Evolutionary conservation across 1,140 invertebrate genomes (phyloP).

Genomic region (Dolichoris vasculosae): DNA sequence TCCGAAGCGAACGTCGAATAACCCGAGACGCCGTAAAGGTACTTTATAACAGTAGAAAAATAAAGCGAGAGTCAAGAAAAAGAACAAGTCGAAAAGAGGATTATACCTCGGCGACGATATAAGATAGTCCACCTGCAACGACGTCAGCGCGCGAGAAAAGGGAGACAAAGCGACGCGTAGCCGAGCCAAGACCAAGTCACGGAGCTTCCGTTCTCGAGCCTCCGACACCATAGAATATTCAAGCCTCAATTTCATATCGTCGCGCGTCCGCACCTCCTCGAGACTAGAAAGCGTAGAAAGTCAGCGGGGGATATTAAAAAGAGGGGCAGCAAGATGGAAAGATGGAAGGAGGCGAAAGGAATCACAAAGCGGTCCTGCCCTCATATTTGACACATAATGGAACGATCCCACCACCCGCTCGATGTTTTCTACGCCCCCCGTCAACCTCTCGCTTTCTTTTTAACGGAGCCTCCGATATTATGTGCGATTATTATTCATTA

Average conservation of each 20-base stretch:
- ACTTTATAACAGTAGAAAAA: slow-evolving; percentile 9
- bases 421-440: background rate
- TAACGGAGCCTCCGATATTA: slow-evolving; percentile 55
- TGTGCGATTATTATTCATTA: slow-evolving; percentile 73
- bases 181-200: background rate
- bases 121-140: slow-evolving; percentile 5
- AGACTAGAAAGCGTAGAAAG: background rate
- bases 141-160: background rate
- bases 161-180: background rate
- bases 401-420: slow-evolving; percentile 51
- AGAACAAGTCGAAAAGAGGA: background rate
- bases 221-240: slow-evolving; percentile 72
- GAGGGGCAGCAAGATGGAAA: slow-evolving; percentile 41
- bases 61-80: background rate
- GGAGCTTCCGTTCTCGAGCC: background rate
- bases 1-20: background rate
- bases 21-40: background rate
- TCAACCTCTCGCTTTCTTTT: background rate
- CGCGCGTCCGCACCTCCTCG: slow-evolving; percentile 55
- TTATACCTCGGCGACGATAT: background rate
- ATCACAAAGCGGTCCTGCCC: slow-evolving; percentile 63
- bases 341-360: slow-evolving; percentile 60
- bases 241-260: slow-evolving; percentile 74
- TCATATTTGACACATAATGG: slow-evolving; percentile 69
- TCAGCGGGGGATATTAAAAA: slow-evolving; percentile 1